A percentile compares a stretch with the other conserved stretches of the same genome.
Evolutionary conservation across 2,797 vertebrate species (phyloP).

Genomic region (Gymnopithys bicolor): DNA sequence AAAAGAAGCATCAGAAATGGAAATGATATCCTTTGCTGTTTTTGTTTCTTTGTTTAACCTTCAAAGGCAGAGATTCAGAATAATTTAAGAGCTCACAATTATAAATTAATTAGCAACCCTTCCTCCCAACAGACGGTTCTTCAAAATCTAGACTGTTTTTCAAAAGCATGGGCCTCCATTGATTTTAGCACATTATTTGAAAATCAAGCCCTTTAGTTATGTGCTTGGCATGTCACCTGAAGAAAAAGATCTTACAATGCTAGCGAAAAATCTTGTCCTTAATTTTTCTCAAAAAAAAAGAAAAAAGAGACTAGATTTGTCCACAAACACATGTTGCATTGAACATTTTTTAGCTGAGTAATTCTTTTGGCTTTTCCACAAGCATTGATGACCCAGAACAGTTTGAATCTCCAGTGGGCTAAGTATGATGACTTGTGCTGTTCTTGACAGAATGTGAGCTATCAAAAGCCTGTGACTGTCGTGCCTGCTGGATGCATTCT

Average conservation of each 20-base stretch:
- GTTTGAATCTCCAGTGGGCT: neutral
- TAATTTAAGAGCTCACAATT: neutral
- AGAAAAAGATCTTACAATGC: neutral
- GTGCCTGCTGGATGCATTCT: neutral
- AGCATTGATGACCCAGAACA: neutral
- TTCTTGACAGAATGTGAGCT: neutral
- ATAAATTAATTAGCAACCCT: neutral
- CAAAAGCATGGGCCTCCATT: neutral
- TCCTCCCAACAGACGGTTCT: neutral
- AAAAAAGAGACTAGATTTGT: neutral
- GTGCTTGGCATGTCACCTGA: neutral
- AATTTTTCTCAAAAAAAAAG: neutral
- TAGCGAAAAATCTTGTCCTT: neutral
- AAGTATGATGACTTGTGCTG: neutral
- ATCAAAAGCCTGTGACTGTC: neutral
- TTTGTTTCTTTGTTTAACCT: neutral
- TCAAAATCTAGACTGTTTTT: neutral
- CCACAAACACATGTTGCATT: neutral
- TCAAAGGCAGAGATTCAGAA: neutral
- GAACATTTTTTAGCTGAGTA: neutral
- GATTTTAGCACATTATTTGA: neutral
- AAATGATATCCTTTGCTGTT: neutral
- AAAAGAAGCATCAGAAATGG: neutral
- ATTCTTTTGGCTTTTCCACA: neutral
- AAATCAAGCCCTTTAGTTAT: neutral